Base-by-base conservation (phyloP, 2,797 vertebrate genomes). In the Danio choprae region DNA sequence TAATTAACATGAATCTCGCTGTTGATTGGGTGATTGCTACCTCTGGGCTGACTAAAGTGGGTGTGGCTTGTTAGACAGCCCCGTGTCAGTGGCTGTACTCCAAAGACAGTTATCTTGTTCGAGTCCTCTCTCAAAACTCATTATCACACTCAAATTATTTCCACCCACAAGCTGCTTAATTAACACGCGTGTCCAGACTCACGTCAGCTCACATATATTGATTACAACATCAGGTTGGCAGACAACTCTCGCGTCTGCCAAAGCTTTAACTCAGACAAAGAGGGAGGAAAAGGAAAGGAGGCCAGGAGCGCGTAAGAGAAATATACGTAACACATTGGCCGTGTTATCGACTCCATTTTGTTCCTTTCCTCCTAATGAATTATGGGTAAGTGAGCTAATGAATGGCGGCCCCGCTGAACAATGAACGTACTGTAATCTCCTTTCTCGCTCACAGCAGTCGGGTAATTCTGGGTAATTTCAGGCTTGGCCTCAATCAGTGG, bases 101-200 rank as follows among this genome's bases (percentile, higher is more conserved):
- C 22, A 20, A 80, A 87, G 89, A 90, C 87, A 89, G 88, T 86
- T 88, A 87, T 86, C 87, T 81, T 88, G 63, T 89, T 91, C 82
- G 80, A 86, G 88, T 88, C 87, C 48, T 46, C 88, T 88, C 91
- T 90, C 92, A 90, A 92, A 92, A 89, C 91, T 93, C 92, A 93
- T 94, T 94, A 94, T 92, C 89, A 79, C 86, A 82, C 91, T 93
- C 91, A 92, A 92, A 93, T 94, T 90, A 93, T 94, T 92, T 94
- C 92, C 92, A 92, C 91, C 89, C 89, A 89, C 90, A 91, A 93
- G 92, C 92, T 90, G 81, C 86, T 92, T 93, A 93, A 94, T 93
- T 93, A 94, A 92, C 93, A 92, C 90, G 90, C 92, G 91, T 87
- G 90, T 94, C 89, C 91, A 90, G 90, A 89, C 87, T 77, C 87